Evolutionary conservation across 2,888 invertebrate species (phyloP), one percentile per base, ranked within the genome.

Genomic region (Melanophora roralis): DNA sequence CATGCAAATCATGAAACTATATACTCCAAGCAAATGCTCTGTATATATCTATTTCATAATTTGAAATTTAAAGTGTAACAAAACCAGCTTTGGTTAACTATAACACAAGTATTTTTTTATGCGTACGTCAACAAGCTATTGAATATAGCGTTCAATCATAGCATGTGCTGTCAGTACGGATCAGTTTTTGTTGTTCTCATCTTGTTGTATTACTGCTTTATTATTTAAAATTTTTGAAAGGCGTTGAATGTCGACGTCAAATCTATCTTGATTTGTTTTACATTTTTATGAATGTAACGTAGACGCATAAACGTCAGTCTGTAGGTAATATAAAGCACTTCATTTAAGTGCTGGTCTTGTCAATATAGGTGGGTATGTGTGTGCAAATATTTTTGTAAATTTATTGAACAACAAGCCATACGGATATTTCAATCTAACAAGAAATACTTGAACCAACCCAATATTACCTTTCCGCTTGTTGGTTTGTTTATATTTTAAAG

Each of bases 221-320:
- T 14, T 60, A 23, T 19, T 67, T 67, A 23, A 14, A 23, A 34
- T 34, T 64, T 68, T 73, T 76, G 78, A 79, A 81, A 81, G 81
- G 81, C 78, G 81, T 81, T 79, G 78, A 78, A 73, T 79, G 81
- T 81, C 71, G 76, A 73, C 69, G 76, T 81, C 76, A 81, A 76
- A 76, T 81, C 72, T 78, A 73, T 81, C 75, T 78, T 76, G 72
- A 81, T 78, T 78, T 81, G 68, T 64, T 74, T 62, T 57, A 71
- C 67, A 67, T 76, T 76, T 64, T 67, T 69, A 76, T 64, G 76
- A 55, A 69, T 64, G 47, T 72, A 49, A 43, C 47, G 68, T 57
- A 43, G 32, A 69, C 27, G 6, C 6, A 27, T 5, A 5, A 27
- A 5, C 27, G 27, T 27, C 27, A 5, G 27, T 27, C 3, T 27